Base-by-base conservation (phyloP, 2,113 vertebrate genomes). In the Trematomus loennbergii region DNA sequence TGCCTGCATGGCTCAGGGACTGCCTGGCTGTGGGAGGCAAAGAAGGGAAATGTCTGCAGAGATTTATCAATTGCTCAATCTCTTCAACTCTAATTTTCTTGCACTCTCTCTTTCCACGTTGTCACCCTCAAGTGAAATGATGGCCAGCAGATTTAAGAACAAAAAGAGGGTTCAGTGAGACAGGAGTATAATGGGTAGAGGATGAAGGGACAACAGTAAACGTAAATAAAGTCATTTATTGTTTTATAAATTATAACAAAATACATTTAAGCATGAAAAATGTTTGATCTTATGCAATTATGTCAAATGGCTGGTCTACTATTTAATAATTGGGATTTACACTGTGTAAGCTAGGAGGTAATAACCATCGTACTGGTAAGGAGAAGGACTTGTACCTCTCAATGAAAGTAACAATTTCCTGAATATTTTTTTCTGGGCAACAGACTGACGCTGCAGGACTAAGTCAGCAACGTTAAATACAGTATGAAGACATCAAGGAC, bases 51-150 rank as follows among this genome's bases (percentile, higher is more conserved):
- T 50, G 72, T 87, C 84, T 82, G 75, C 74, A 81, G 80, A 88
- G 83, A 93, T 91, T 89, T 75, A 84, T 59, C 62, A 48, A 52
- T 48, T 50, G 64, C 67, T 83, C 55, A 68, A 58, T 87, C 64
- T 73, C 48, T 85, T 72, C 81, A 71, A 79, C 68, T 72, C 43
- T 68, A 62, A 82, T 61, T 72, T 76, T 69, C 45, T 33, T 17
- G 1, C 61, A 53, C 67, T 25, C 29, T 45, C 63, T 76, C 50
- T 73, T 70, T 68, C 65, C 54, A 62, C 48, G 74, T 25, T 75
- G 75, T 75, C 58, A 43, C 29, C 61, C 70, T 72, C 50, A 58
- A 72, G 68, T 16, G 18, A 69, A 66, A 64, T 43, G 83, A 83
- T 55, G 48, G 66, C 43, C 22, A 59, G 72, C 63, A 79, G 78